Evolutionary conservation across 92 coral and sea anemone species (phyloP).

Genomic region (Epizoanthus ramosus): DNA sequence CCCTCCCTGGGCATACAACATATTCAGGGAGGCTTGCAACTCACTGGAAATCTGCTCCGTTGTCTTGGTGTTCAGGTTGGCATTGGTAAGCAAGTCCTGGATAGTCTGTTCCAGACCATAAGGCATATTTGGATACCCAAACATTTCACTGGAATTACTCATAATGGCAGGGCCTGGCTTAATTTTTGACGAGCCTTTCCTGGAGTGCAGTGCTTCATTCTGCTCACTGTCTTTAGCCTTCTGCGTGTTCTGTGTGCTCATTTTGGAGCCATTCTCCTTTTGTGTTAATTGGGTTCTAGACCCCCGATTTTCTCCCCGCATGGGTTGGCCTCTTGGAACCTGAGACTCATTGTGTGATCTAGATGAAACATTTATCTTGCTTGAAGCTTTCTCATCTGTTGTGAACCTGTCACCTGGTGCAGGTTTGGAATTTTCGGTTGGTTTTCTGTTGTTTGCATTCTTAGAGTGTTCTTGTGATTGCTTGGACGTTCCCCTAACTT

Average conservation of each 20-base stretch:
- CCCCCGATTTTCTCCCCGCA: background rate
- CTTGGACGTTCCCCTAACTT: background rate
- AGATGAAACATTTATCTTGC: conserved; percentile 10
- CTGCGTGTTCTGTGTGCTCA: background rate
- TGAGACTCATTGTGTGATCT: conserved; percentile 27
- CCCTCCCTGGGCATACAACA: conserved; percentile 11
- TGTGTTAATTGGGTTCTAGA: conserved; percentile 15
- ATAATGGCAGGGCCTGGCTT: background rate
- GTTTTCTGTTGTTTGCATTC: conserved; percentile 15
- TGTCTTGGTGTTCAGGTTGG: conserved; percentile 16
- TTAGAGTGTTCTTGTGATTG: conserved; percentile 22
- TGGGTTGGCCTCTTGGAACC: conserved; percentile 10
- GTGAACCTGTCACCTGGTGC: conserved; percentile 6
- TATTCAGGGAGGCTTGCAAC: conserved; percentile 16
- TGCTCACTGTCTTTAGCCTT: conserved; percentile 13
- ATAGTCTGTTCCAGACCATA: conserved; percentile 26
- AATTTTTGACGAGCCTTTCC: conserved; percentile 23
- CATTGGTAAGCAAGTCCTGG: background rate
- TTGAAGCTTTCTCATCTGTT: background rate
- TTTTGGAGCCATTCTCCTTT: conserved; percentile 36
- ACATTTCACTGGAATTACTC: conserved; percentile 13
- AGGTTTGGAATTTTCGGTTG: conserved; percentile 10
- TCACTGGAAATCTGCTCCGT: conserved; percentile 22
- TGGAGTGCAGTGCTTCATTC: conserved; percentile 19
- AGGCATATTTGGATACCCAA: background rate